Evolutionary conservation across 2,797 vertebrate genomes (phyloP), one percentile per base, ranked within the genome.

Genomic region (Spinus olivaceus): DNA sequence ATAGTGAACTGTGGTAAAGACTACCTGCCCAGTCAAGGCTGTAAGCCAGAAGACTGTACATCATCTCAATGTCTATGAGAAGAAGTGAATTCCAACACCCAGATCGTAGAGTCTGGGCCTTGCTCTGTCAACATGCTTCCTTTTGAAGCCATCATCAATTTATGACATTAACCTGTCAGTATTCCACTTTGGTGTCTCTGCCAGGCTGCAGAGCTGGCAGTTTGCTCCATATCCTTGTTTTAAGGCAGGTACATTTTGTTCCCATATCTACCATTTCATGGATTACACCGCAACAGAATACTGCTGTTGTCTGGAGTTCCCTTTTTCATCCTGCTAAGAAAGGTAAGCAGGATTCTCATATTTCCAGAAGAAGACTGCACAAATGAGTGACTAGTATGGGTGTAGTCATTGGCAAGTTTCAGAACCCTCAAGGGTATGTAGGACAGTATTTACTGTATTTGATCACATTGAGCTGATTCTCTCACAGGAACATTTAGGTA

Each of bases 181-280:
- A 23, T 76, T 77, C 27, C 25, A 77, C 17, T 61, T 33, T 2
- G 3, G 10, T 71, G 21, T 54, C 28, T 76, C 57, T 80, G 32
- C 25, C 44, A 84, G 35, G 54, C 47, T 82, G 39, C 54, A 61
- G 25, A 82, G 19, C 33, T 69, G 27, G 51, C 9, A 46, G 18
- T 74, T 86, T 76, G 37, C 12, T 76, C 12, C 24, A 32, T 54
- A 65, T 35, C 53, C 35, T 53, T 81, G 9, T 74, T 87, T 78
- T 71, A 60, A 6, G 2, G 3, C 23, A 47, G n/a, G 8, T 61
- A 22, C 4, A 3, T 0, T 25, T 59, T 71, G 28, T 13, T 0
- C 15, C 4, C 3, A 0, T 24, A 50, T 30, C 23, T 53, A 42
- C 15, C 4, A 6, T 73, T 93, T 86, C 46, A 84, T 33, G 23